A percentile compares a stretch with the other conserved stretches of the same genome.
phyloP scores from a whole-genome alignment of 2,113 vertebrate genomes.

The Montifringilla adamsi region DNA sequence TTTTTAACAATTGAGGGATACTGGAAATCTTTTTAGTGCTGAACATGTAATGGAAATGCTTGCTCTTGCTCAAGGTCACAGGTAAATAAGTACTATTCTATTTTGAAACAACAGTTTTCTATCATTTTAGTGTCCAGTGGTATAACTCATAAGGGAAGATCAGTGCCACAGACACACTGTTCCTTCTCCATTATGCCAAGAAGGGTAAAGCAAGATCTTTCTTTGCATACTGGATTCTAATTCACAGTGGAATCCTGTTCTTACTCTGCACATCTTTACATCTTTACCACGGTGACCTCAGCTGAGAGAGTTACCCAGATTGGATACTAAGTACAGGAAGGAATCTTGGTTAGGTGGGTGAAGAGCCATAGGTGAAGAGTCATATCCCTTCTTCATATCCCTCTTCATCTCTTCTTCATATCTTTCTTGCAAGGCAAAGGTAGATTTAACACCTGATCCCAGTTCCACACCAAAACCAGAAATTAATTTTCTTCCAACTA shows the following conservation, averaged over 20 bases:
- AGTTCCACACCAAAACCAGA: neutral
- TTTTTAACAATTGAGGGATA: neutral
- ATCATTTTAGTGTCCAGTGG: neutral
- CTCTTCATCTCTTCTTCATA: neutral
- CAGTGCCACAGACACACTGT: neutral
- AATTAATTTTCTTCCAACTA: neutral
- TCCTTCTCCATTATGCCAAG: neutral
- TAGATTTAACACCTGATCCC: neutral
- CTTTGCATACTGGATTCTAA: neutral
- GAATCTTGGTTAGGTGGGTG: accelerated
- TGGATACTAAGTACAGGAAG: neutral
- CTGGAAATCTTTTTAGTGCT: neutral
- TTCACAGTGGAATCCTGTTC: neutral
- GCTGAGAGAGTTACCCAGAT: neutral
- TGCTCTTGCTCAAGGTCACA: neutral
- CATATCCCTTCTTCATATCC: neutral
- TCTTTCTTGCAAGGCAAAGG: neutral
- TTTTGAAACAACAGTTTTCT: neutral
- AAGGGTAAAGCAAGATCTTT: neutral
- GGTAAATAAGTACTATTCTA: neutral
- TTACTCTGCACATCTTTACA: neutral
- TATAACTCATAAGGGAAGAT: neutral
- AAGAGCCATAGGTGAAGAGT: neutral
- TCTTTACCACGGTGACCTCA: neutral
- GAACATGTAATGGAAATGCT: neutral